Base-by-base conservation (phyloP, 2,797 vertebrate species). In the Triplophysa bombifrons region DNA sequence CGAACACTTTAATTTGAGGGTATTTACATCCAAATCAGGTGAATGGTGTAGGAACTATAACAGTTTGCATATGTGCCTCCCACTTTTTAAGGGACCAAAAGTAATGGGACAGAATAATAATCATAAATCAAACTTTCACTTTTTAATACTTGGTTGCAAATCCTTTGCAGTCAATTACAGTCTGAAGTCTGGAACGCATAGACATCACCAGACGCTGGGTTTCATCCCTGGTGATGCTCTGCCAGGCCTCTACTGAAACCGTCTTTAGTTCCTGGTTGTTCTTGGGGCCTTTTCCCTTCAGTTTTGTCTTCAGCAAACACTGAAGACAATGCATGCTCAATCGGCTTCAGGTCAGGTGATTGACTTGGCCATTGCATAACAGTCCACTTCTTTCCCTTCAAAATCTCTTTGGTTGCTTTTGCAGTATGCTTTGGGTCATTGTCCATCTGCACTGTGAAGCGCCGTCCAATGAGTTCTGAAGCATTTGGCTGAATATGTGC, bases 391-490 rank as follows among this genome's bases (percentile, higher is more conserved):
- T 34, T 34, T 34, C 30, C 30, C 30, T 34, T 34, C 3, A 34
- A 34, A 34, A 34, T 5, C 30, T 34, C 30, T 64, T 78, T 78
- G 66, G 71, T 69, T 84, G 67, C 67, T 67, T 76, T 82, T 1
- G 12, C 61, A 76, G 80, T 55, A 51, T 72, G 65, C 73, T 84
- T 78, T 17, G 19, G 67, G 56, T 84, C 79, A 85, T 85, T 85
- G 81, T 82, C 85, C 81, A 77, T 79, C 79, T 85, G 85, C 74
- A 79, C 76, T 83, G 81, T 85, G 85, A 85, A 85, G 82, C 16
- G 11, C 71, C 38, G 46, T 50, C 46, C 13, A 50, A 50, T 50
- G 13, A 50, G 46, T 50, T 50, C 12, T 50, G 13, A 50, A 50
- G 46, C 46, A 50, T 50, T 50, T 50, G 46, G 46, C 44, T 46